Evolutionary conservation across 2,888 invertebrate species (phyloP).

Genomic region (Athripsodes cinereus): DNA sequence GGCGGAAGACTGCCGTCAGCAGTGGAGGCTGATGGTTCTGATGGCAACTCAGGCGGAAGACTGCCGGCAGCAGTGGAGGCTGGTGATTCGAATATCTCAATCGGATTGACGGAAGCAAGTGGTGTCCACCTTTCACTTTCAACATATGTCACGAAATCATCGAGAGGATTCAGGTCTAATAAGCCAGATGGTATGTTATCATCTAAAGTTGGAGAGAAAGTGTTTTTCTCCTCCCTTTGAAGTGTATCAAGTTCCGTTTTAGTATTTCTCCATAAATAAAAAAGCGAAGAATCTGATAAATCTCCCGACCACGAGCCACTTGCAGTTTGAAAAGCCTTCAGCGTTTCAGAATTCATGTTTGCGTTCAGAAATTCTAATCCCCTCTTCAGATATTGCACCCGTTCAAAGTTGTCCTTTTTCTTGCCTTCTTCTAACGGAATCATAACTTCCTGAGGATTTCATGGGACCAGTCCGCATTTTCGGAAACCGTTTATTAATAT

Average conservation of each 20-base stretch:
- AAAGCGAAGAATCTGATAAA: background rate
- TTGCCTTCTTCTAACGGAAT: background rate
- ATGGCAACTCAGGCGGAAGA: no score
- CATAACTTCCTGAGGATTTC: slow-evolving; percentile 7
- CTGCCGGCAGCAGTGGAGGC: background rate
- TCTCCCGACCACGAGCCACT: no score
- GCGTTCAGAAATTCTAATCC: background rate
- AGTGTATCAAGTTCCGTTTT: background rate
- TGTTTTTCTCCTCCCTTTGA: background rate
- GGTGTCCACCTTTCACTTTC: background rate
- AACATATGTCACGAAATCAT: background rate
- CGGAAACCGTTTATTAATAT: slow-evolving; percentile 30
- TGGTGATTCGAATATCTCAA: background rate
- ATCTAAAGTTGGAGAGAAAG: background rate
- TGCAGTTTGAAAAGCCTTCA: no score
- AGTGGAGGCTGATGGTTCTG: no score
- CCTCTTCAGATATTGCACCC: background rate
- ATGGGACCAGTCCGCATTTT: slow-evolving; percentile 29
- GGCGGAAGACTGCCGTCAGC: no score
- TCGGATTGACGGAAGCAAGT: background rate
- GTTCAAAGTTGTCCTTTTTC: background rate
- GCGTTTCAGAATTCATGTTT: background rate
- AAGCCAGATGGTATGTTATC: background rate
- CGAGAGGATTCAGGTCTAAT: background rate
- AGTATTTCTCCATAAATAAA: background rate